Evolutionary conservation across 2,113 vertebrate species (phyloP).

Genomic region (Channa maculata): DNA sequence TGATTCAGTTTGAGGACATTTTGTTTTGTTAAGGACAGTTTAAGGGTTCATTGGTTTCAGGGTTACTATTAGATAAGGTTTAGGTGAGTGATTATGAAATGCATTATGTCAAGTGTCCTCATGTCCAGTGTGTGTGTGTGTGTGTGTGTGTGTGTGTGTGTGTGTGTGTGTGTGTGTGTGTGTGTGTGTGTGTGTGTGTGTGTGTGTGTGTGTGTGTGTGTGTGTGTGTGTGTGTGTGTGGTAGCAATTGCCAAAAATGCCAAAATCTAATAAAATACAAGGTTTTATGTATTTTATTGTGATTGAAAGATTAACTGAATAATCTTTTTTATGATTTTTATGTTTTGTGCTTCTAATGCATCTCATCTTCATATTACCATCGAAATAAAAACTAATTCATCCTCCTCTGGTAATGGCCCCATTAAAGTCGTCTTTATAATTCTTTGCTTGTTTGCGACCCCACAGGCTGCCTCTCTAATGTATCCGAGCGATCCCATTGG

Average conservation of each 20-base stretch:
- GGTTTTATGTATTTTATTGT: constrained; percentile 5
- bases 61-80: not conserved
- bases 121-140: too few relatives aligned
- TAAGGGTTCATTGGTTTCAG: not conserved
- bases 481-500: too few relatives aligned
- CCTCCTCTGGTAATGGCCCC: too few relatives aligned
- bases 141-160: too few relatives aligned
- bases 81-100: not conserved
- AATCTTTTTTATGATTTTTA: constrained; percentile 4
- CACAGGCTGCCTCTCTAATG: too few relatives aligned
- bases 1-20: not conserved
- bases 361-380: not conserved
- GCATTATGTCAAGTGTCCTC: not conserved
- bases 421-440: not conserved
- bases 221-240: too few relatives aligned
- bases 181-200: too few relatives aligned
- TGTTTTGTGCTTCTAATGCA: not conserved
- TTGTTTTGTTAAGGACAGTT: not conserved
- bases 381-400: not conserved
- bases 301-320: constrained; percentile 26
- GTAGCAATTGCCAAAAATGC: constrained; percentile 1
- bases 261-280: not conserved
- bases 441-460: too few relatives aligned
- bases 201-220: too few relatives aligned
- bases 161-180: too few relatives aligned